phyloP scores from a whole-genome alignment of 2,797 vertebrate genomes.

The Sebastes matsubarae region DNA sequence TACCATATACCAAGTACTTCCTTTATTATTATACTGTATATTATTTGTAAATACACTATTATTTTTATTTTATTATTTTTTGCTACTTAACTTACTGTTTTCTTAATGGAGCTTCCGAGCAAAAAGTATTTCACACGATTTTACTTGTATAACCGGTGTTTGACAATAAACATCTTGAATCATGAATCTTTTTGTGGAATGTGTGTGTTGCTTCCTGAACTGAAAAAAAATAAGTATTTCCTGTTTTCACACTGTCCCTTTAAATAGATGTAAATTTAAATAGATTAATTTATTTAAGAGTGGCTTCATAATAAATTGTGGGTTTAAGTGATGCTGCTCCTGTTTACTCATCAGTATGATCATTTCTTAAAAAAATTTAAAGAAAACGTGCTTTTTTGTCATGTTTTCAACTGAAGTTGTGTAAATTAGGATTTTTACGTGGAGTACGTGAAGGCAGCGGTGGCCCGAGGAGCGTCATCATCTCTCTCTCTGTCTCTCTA shows the following conservation, averaged over 20 bases:
- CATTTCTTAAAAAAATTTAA: background rate
- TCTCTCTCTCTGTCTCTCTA: background rate
- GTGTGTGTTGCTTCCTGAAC: background rate
- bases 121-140: too few species aligned
- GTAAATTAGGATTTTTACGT: background rate
- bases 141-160: too few species aligned
- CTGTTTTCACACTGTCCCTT: background rate
- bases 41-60: too few species aligned
- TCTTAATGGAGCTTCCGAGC: too few species aligned
- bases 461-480: background rate
- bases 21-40: too few species aligned
- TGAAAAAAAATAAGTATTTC: background rate
- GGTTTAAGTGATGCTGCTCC: background rate
- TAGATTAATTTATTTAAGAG: background rate
- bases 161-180: too few species aligned
- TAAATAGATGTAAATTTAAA: background rate
- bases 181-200: background rate
- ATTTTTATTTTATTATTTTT: too few species aligned
- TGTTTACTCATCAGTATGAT: background rate
- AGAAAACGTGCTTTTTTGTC: background rate
- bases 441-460: conserved; percentile 24
- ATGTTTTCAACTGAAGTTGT: background rate
- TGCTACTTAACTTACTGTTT: too few species aligned
- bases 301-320: background rate
- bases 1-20: too few species aligned